Evolutionary conservation across 2,113 vertebrate genomes (phyloP), one percentile per base, ranked within the genome.

Genomic region (Argyrosomus japonicus): DNA sequence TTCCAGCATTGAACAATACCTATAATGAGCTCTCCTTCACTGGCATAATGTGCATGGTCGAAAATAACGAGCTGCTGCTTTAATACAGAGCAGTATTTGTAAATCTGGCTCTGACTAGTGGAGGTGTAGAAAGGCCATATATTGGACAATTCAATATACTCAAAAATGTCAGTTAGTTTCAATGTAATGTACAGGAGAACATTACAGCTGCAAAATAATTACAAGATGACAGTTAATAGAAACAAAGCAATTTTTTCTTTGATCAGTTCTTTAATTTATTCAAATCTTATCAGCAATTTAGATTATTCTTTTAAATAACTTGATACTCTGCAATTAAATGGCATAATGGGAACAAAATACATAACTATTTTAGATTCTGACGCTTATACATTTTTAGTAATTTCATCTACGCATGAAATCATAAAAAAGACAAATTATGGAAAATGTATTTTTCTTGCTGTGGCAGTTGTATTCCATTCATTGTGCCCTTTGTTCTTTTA

Each of bases 41-140:
- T 57, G 48, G 19, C 27, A 58, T 25, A 47, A 47, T 23, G 3
- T 18, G 18, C 14, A 32, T 56, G 17, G 18, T 9, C 6, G 21
- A 12, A 51, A 57, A 19, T 67, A 77, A 77, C 56, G 11, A 77
- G 64, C 64, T 77, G 23, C 75, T 68, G 19, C 43, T 29, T 23
- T 6, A 47, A 47, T 79, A 50, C 57, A 60, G 25, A 67, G 56
- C 27, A 25, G 8, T 78, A 23, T 64, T 29, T 40, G 50, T 23
- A 64, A 72, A 32, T 72, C 68, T 72, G 61, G 19, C 19, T 6
- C 3, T 6, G 21, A 27, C 18, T 36, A n/a, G 67, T 45, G 25
- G 14, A 64, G 10, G 19, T 12, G 36, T 72, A 2, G 3, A 50
- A 69, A 48, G n/a, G 57, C 29, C 18, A 29, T 23, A 29, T 7